A percentile compares a stretch with the other conserved stretches of the same genome.
Evolutionary conservation across 1,140 invertebrate genomes (phyloP).

Genomic region (Chelonus insularis): DNA sequence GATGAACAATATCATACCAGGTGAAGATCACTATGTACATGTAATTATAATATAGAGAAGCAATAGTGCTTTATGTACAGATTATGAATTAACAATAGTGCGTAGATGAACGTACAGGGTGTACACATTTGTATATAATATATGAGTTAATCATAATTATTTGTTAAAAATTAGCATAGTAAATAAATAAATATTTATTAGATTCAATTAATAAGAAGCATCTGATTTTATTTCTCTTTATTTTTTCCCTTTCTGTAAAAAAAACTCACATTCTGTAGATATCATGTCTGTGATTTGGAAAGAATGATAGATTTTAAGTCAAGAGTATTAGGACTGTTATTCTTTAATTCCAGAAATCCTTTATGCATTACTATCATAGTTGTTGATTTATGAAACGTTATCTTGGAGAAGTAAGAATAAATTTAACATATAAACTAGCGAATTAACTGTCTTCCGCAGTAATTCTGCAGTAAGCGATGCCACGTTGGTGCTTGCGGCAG

Average conservation of each 20-base stretch:
- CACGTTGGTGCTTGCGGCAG: constrained; percentile 3
- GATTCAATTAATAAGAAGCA: no score
- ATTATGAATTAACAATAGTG: constrained; percentile 32
- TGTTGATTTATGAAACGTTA: constrained; percentile 1
- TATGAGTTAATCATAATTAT: constrained; percentile 19
- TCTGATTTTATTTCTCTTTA: no score
- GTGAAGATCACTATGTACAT: background rate
- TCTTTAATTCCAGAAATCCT: background rate
- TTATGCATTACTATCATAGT: background rate
- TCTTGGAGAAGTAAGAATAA: constrained; percentile 17
- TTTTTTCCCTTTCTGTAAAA: no score
- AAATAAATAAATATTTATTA: no score
- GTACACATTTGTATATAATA: constrained; percentile 52
- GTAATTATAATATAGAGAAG: constrained; percentile 12
- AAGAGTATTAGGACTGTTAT: no score
- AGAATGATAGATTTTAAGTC: no score
- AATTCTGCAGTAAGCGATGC: constrained; percentile 9
- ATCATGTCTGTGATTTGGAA: no score
- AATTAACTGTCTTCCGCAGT: constrained; percentile 25
- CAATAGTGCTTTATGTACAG: constrained; percentile 45
- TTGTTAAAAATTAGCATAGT: no score
- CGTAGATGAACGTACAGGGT: constrained; percentile 40
- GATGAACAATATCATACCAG: no score
- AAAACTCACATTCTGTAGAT: no score
- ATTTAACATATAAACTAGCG: constrained; percentile 23